Conservation (phyloP, 2,113 vertebrate genomes). For the Pantherophis guttatus region DNA sequence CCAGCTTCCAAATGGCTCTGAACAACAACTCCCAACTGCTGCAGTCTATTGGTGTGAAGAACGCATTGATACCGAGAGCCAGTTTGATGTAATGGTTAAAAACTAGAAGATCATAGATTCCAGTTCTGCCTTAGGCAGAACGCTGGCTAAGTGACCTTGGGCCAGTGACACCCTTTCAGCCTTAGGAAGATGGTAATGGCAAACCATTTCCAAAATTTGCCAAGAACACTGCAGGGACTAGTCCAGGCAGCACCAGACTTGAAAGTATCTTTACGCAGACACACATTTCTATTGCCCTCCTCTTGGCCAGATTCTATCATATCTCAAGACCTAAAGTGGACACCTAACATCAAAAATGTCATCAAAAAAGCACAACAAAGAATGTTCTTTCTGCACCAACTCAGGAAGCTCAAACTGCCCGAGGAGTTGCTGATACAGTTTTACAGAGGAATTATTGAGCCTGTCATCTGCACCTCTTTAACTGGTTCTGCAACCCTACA, state of each 20-base stretch:
- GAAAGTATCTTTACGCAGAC: neutral
- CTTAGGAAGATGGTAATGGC: neutral
- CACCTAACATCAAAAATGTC: no score
- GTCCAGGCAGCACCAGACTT: neutral
- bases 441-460: no score
- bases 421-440: no score
- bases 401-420: no score
- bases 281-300: neutral
- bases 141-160: neutral
- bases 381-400: no score
- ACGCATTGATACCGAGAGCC: neutral
- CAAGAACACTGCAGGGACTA: neutral
- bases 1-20: neutral
- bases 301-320: neutral
- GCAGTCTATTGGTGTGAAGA: neutral
- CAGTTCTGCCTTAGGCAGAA: neutral
- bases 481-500: no score
- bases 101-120: neutral
- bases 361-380: no score
- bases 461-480: no score
- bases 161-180: neutral
- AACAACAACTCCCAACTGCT: neutral
- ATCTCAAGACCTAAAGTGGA: no score
- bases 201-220: neutral
- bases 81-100: neutral